Evolutionary conservation across 2,888 invertebrate genomes (phyloP), one percentile per base, ranked within the genome.

Genomic region (Drosophila suboccidentalis): DNA sequence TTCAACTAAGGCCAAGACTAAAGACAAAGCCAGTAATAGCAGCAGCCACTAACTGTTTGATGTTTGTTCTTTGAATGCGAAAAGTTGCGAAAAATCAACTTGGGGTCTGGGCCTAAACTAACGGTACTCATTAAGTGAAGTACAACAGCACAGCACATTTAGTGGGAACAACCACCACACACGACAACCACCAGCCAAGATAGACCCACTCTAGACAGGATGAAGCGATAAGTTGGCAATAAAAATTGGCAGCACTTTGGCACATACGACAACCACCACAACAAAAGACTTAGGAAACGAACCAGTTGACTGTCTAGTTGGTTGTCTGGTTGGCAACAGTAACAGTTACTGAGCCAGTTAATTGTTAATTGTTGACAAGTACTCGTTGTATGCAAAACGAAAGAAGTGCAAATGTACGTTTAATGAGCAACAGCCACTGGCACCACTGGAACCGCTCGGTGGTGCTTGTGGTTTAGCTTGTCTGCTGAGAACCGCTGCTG

Each of bases 211-310:
- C 13, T 22, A 61, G 75, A 78, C 80, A 71, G 80, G 74, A 83
- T 86, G 75, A 81, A 84, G 83, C 84, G 85, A 85, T 85, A 85
- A 85, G 85, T 87, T 84, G 80, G 82, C 87, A 85, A 85, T 87
- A 84, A 84, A 87, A 84, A 84, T 84, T 84, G 83, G 82, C 87
- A 84, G 78, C 85, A 84, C 84, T 87, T 84, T 78, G 82, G 87
- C 87, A 87, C 83, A 86, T 83, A 86, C 70, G 65, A 70, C 75
- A 73, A 77, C n/a, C n/a, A n/a, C n/a, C n/a, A n/a, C n/a, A n/a
- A 77, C 79, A 75, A 81, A 81, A 81, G 79, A 78, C 81, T 78
- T 77, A 75, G 71, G 74, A 58, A 81, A 75, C 77, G 71, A 82
- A 81, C 82, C 39, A 47, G 62, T 64, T 55, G 34, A 17, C 13